Evolutionary conservation across 2,888 invertebrate species (phyloP), one percentile per base, ranked within the genome.

Genomic region (Criorhina ranunculi): DNA sequence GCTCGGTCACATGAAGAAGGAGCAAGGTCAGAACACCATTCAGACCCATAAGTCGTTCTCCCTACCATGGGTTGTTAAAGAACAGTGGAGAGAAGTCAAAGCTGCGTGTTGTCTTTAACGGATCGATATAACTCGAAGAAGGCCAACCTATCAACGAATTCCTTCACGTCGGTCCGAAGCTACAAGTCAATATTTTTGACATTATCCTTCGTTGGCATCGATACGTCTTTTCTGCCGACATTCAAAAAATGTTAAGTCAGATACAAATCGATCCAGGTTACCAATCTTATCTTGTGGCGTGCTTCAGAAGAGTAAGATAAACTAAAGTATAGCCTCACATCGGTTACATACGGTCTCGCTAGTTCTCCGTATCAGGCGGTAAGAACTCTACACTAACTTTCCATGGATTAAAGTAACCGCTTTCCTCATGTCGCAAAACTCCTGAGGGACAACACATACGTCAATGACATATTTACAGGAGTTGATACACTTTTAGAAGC

Each of bases 171-270:
- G 44, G 44, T n/a, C 44, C 44, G 15, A 44, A 62, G 6, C 64
- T 88, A 8, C 87, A 87, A 75, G 49, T 69, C 4, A 86, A 88
- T 19, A 67, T 87, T 7, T 79, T 82, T n/a, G 51, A 72, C 3
- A 55, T 88, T 19, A 37, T 87, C 24, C 24, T 24, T 24, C 24
- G 24, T 24, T 24, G 24, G 7, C 33, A 35, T n/a, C 17, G 1
- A 0, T 46, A 46, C 19, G 19, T 51, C 29, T 66, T 66, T 15
- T 66, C 66, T 12, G 24, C 37, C 4, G 51, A 66, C 35, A 66
- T 66, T 12, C 17, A 49, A 9, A 49, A 66, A 24, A 51, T 35
- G 66, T 49, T 51, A 9, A 12, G 62, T 6, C 15, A 44, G 17
- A 46, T 31, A 29, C 5, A 35, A 8, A 44, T 62, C 42, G 35